Evolutionary conservation across 2,113 vertebrate genomes (phyloP).

Genomic region (Apodemus speciosus): DNA sequence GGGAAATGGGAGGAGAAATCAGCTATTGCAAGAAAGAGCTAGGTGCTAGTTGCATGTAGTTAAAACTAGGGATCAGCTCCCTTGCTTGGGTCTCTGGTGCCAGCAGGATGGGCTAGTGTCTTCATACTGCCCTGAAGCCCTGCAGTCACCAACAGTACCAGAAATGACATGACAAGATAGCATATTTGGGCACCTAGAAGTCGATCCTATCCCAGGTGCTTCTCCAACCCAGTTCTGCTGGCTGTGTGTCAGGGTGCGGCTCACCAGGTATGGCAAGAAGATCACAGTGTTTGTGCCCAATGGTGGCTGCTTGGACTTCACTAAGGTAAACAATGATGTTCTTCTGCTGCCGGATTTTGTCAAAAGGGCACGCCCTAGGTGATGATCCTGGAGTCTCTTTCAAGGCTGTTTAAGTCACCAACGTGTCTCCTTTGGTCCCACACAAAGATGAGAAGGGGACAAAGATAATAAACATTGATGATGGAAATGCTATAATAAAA

Average conservation of each 20-base stretch:
- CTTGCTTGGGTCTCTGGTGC: too few relatives aligned
- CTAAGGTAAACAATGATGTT: neutral
- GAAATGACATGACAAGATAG: too few relatives aligned
- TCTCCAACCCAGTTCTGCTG: neutral
- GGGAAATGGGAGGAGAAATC: constrained; percentile 6
- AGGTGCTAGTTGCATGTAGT: neutral
- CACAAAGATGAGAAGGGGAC: neutral
- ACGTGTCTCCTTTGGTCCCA: neutral
- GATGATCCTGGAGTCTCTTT: neutral
- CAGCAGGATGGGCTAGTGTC: neutral
- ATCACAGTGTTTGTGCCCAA: neutral
- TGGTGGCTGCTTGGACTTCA: neutral
- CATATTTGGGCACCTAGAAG: neutral
- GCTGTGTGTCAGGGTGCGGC: neutral
- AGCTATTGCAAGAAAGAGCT: neutral
- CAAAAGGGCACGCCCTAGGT: neutral
- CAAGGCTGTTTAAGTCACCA: neutral
- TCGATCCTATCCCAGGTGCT: neutral
- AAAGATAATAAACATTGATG: neutral
- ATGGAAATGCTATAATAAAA: neutral
- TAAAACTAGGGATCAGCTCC: neutral
- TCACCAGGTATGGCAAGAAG: neutral
- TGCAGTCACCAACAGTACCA: neutral
- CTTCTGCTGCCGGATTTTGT: neutral
- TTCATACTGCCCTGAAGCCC: neutral